Evolutionary conservation across 2,888 invertebrate genomes (phyloP), one percentile per base, ranked within the genome.

Genomic region (Trichogramma dendrolimi): DNA sequence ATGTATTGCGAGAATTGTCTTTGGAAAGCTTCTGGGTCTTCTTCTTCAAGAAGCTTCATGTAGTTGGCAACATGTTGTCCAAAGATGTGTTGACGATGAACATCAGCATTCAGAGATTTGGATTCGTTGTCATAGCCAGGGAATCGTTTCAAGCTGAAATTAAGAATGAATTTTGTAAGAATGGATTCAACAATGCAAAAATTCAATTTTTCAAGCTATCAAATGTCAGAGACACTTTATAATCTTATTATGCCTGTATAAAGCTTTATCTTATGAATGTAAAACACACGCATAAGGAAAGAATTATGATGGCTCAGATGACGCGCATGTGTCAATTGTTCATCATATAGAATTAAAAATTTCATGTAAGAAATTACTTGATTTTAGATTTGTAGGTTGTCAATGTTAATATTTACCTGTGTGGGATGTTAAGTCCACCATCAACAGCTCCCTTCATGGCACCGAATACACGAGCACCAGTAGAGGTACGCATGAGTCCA

Each of bases 401-500:
- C 27, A 27, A 2, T 27, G 27, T 27, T 27, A 27, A 44, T 56
- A 41, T 51, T 64, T 71, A 87, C 87, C 86, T 86, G 82, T 99
- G 99, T 64, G 99, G 99, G 77, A 99, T 97, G 82, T 98, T 96
- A 50, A 99, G 85, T 67, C 99, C 99, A 73, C 99, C 99, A 82
- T 99, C 99, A 66, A 95, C 96, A 64, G 98, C 98, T 69, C 99
- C 99, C 81, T 99, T 99, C 93, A 99, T 92, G 64, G 94, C 98
- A 71, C 96, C 99, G 78, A 99, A 99, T 42, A 99, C 90, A 77
- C 96, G 88, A 67, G 98, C 98, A 70, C 99, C 98, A 71, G 99
- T 99, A 67, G 96, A 95, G 60, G 99, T 99, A 70, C 97, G 90
- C 78, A 94, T 92, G 61, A 99, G 85, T 79, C 99, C 99, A 66